These are phyloP conservation scores for Oriolus oriolus DNA, from an alignment of 2,113 vertebrate species.

Conservation along the genomic window DNA sequence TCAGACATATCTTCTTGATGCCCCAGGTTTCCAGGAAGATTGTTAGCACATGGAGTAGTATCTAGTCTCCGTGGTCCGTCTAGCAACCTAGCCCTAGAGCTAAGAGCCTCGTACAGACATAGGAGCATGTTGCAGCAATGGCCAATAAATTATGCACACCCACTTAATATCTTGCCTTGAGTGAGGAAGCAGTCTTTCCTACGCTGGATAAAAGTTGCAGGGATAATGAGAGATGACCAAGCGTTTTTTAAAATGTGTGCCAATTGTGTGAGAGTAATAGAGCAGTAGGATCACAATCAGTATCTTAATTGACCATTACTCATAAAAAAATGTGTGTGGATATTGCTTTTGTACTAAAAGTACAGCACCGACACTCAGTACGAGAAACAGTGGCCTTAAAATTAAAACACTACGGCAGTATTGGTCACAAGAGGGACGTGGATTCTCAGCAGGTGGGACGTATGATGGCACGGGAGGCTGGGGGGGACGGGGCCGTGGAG, in stretches of 20 bases:
- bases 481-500: background rate
- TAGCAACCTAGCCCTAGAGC: background rate
- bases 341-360: slow-evolving; percentile 31
- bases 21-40: background rate
- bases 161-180: background rate
- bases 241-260: background rate
- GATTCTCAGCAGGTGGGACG: background rate
- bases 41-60: background rate
- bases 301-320: background rate
- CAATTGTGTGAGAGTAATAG: background rate
- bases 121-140: background rate
- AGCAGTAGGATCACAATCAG: background rate
- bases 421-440: background rate
- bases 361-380: slow-evolving; percentile 30
- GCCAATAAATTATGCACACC: background rate
- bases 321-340: slow-evolving; percentile 68
- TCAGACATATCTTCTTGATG: background rate
- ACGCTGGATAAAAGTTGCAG: background rate
- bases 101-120: fast-evolving
- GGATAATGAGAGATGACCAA: background rate
- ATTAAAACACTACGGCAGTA: slow-evolving; percentile 35
- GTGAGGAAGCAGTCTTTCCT: background rate
- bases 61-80: fast-evolving
- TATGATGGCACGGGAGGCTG: fast-evolving
- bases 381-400: slow-evolving; percentile 48